These are phyloP conservation scores for Meloe dianella DNA, from an alignment of 2,888 invertebrate species.

Conservation along the genomic window DNA sequence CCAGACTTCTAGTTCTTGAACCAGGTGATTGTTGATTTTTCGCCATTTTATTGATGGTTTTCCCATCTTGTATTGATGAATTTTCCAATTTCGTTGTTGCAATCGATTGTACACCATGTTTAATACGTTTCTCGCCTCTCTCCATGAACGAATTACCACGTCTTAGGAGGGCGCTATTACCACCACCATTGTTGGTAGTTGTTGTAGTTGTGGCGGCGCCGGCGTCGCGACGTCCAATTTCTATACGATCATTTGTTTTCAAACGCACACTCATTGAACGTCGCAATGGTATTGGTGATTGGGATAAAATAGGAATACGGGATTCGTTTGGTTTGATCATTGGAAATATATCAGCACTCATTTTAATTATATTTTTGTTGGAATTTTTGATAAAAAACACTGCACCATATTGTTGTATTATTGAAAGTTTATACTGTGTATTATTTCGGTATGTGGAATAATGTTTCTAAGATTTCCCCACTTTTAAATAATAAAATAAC, in stretches of 20 bases:
- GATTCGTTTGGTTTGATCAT: conserved; percentile 39
- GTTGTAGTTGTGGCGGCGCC: conserved; percentile 20
- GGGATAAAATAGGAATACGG: conserved; percentile 37
- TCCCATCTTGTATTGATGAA: conserved; percentile 56
- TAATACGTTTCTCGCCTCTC: conserved; percentile 54
- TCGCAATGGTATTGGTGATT: conserved; percentile 42
- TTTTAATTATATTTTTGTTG: conserved; percentile 23
- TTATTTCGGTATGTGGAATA: conserved; percentile 16
- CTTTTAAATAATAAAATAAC: conserved; percentile 15
- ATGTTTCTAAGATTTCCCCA: conserved; percentile 21
- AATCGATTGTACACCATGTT: conserved; percentile 62
- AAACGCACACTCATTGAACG: conserved; percentile 46
- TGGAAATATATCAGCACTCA: conserved; percentile 43
- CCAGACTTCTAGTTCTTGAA: conserved; percentile 61
- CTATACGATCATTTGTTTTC: conserved; percentile 30
- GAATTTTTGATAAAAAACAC: background rate
- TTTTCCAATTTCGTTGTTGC: conserved; percentile 66
- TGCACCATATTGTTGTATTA: conserved; percentile 25
- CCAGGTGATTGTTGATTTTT: conserved; percentile 55
- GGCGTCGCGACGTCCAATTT: conserved; percentile 4
- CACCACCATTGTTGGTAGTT: conserved; percentile 20
- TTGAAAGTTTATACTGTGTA: conserved; percentile 20
- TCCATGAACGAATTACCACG: conserved; percentile 54
- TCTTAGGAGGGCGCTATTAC: conserved; percentile 43
- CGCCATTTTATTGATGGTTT: conserved; percentile 57